Conservation (phyloP, 2,888 invertebrate species). For the Teleiodes luculella region DNA sequence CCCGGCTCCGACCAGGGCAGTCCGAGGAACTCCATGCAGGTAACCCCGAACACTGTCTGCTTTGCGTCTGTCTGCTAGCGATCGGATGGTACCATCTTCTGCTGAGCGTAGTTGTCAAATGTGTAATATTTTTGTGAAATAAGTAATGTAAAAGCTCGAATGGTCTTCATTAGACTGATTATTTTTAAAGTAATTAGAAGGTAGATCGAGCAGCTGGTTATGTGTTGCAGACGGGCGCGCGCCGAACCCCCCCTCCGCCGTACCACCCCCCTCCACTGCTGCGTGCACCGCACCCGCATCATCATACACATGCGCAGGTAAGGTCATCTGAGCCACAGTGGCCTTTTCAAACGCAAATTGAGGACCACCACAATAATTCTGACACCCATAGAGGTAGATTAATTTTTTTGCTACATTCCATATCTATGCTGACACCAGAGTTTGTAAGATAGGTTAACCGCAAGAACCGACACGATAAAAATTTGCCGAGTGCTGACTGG, state of each 20-base stretch:
- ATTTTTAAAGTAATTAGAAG: neutral
- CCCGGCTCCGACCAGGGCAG: conserved; percentile 93
- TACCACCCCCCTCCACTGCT: conserved; percentile 81
- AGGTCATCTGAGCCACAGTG: too few species aligned
- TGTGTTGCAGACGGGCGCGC: conserved; percentile 76
- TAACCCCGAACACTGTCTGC: conserved; percentile 34
- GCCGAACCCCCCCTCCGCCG: conserved; percentile 87
- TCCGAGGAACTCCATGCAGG: conserved; percentile 84
- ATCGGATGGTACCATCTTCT: conserved; percentile 62
- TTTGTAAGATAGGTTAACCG: too few species aligned
- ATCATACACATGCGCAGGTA: conserved; percentile 52
- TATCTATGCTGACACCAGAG: too few species aligned
- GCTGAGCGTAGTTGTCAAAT: conserved; percentile 50
- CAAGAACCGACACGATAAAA: too few species aligned
- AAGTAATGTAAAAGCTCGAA: too few species aligned
- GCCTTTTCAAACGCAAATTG: too few species aligned
- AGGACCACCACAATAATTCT: too few species aligned
- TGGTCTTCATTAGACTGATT: too few species aligned
- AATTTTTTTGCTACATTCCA: too few species aligned
- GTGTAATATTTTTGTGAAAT: neutral
- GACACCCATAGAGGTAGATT: too few species aligned
- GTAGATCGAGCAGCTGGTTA: conserved; percentile 19
- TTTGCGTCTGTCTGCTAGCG: conserved; percentile 57
- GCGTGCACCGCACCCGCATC: conserved; percentile 54
- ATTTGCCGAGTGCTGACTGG: too few species aligned